Conservation (phyloP, 1,140 invertebrate species). For the Drosophila nigrodunni region DNA sequence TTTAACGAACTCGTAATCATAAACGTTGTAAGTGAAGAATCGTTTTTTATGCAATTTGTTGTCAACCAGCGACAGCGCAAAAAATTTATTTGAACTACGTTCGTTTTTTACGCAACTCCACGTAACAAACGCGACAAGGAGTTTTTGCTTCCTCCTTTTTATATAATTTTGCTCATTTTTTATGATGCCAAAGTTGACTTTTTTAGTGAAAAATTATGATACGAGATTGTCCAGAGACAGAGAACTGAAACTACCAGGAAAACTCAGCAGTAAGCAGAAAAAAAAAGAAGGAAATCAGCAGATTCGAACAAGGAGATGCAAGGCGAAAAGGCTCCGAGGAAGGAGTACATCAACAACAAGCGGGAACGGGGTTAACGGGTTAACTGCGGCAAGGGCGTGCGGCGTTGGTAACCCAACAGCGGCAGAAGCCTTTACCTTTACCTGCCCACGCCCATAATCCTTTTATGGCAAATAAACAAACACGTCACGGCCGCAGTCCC, state of each 20-base stretch:
- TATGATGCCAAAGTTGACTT: slow-evolving; percentile 71
- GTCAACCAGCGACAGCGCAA: slow-evolving; percentile 47
- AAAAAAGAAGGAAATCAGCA: neutral
- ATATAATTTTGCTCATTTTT: slow-evolving; percentile 44
- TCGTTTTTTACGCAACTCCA: slow-evolving; percentile 80
- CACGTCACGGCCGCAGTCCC: slow-evolving; percentile 59
- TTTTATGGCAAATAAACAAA: slow-evolving; percentile 83
- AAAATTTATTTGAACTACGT: slow-evolving; percentile 56
- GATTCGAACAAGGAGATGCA: neutral
- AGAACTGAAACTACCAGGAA: slow-evolving; percentile 51
- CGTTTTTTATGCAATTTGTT: slow-evolving; percentile 83
- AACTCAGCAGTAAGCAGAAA: neutral
- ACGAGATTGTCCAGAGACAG: slow-evolving; percentile 23
- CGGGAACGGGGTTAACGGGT: slow-evolving; percentile 52
- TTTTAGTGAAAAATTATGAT: slow-evolving; percentile 68
- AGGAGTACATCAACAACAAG: slow-evolving; percentile 5
- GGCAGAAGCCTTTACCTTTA: slow-evolving; percentile 58
- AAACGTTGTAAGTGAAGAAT: slow-evolving; percentile 57
- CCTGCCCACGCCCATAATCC: slow-evolving; percentile 80
- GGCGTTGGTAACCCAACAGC: slow-evolving; percentile 44
- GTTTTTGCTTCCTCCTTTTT: slow-evolving; percentile 21
- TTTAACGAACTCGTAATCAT: slow-evolving; percentile 64
- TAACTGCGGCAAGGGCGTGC: slow-evolving; percentile 57
- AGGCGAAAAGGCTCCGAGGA: neutral
- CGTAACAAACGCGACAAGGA: slow-evolving; percentile 46